Evolutionary conservation across 2,113 vertebrate genomes (phyloP).

Genomic region (Cairina moschata): DNA sequence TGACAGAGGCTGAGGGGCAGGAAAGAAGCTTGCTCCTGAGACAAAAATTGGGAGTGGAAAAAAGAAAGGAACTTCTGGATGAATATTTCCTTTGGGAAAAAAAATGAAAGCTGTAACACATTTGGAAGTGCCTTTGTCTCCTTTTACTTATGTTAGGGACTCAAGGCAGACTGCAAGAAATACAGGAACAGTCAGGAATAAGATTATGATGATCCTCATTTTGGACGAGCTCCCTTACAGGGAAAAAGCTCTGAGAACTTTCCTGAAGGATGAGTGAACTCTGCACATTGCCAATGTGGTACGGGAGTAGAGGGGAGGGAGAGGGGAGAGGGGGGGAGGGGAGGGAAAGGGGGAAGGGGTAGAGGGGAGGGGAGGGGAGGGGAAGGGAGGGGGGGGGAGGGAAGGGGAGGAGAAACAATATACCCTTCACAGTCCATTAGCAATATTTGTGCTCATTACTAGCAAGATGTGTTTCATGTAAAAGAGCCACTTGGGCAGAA

Average conservation of each 20-base stretch:
- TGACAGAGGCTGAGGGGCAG: neutral
- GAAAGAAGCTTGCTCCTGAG: neutral
- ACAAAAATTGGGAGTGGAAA: neutral
- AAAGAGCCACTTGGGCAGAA: conserved; percentile 73
- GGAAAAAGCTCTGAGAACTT: neutral
- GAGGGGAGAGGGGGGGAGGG: too few relatives aligned
- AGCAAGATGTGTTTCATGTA: conserved; percentile 60
- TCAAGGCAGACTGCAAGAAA: neutral
- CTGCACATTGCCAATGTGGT: neutral
- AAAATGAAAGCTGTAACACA: neutral
- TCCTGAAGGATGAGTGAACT: neutral
- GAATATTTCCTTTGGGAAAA: neutral
- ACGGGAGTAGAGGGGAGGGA: neutral
- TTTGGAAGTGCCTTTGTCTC: neutral
- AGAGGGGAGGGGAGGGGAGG: too few relatives aligned
- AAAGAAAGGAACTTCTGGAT: neutral
- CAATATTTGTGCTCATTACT: conserved; percentile 75
- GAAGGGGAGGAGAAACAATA: neutral
- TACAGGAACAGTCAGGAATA: neutral
- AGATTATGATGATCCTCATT: neutral
- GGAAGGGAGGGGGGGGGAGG: too few relatives aligned
- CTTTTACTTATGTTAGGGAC: neutral
- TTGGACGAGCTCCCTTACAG: neutral
- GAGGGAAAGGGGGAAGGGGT: too few relatives aligned
- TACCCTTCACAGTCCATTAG: conserved; percentile 59